These are phyloP conservation scores for Parochlus steinenii DNA, from an alignment of 2,888 invertebrate species.

Conservation along the genomic window DNA sequence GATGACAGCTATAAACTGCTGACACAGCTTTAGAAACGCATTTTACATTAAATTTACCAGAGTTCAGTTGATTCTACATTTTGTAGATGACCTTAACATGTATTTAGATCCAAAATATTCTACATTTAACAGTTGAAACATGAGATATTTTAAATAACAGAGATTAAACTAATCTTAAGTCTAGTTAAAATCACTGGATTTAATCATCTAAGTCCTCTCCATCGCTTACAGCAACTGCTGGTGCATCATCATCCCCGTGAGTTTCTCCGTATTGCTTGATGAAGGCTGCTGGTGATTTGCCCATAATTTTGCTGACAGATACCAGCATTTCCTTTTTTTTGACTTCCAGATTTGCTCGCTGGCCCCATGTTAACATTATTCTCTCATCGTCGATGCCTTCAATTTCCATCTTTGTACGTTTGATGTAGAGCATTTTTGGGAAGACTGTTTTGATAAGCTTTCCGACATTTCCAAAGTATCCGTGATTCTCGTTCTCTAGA, in stretches of 20 bases:
- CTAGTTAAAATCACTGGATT: no score
- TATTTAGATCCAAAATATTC: no score
- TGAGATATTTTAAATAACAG: no score
- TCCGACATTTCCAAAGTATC: not conserved
- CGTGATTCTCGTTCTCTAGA: not conserved
- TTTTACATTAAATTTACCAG: no score
- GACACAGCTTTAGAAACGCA: no score
- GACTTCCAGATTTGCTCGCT: constrained; percentile 5
- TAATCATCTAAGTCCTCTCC: no score
- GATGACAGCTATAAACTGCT: no score
- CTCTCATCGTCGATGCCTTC: constrained; percentile 1
- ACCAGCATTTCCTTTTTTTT: not conserved
- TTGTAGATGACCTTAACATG: no score
- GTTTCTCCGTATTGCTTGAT: not conserved
- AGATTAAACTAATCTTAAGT: no score
- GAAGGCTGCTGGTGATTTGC: constrained; percentile 3
- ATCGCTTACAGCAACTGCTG: no score
- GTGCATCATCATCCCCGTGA: not conserved
- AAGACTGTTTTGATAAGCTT: not conserved
- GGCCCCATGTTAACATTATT: constrained; percentile 1
- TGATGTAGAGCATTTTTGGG: not conserved
- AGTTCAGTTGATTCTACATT: no score
- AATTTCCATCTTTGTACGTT: constrained; percentile 6
- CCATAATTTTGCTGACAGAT: constrained; percentile 2
- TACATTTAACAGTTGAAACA: no score